These are phyloP conservation scores for Pipistrellus kuhlii DNA, from an alignment of 2,797 vertebrate genomes.

Conservation along the genomic window DNA sequence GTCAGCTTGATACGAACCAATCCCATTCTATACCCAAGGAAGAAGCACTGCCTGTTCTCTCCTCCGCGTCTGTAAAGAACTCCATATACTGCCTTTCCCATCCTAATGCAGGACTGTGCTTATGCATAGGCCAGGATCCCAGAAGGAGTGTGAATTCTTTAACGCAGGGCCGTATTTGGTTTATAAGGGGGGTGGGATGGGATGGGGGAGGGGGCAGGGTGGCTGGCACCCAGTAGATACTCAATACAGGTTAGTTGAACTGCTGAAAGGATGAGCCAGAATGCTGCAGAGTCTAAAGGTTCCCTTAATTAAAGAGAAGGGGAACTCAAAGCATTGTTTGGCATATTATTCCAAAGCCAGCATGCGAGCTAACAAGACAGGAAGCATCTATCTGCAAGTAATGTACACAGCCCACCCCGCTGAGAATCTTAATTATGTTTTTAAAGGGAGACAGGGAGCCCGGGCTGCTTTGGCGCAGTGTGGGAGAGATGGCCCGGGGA, in stretches of 20 bases:
- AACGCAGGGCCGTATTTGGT: not conserved
- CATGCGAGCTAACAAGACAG: slow-evolving; percentile 70
- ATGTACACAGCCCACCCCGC: slow-evolving; percentile 54
- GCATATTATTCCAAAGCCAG: slow-evolving; percentile 57
- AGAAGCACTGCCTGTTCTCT: not conserved
- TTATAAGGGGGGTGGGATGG: not conserved
- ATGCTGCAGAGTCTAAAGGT: not conserved
- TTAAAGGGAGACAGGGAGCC: slow-evolving; percentile 64
- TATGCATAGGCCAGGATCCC: not conserved
- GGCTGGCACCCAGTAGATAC: not conserved
- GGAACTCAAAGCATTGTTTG: not conserved
- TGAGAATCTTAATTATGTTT: slow-evolving; percentile 80
- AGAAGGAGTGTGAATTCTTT: not conserved
- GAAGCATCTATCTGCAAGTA: slow-evolving; percentile 76
- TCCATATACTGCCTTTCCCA: not conserved
- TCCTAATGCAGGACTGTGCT: not conserved
- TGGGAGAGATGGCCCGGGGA: slow-evolving; percentile 11
- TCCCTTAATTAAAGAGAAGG: slow-evolving; percentile 69
- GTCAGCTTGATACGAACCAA: not conserved
- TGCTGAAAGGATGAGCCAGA: not conserved
- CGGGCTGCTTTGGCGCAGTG: slow-evolving; percentile 47
- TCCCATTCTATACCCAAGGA: not conserved
- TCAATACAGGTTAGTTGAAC: not conserved
- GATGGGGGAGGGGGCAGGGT: not conserved
- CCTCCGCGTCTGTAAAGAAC: not conserved